Percentiles rank a stretch among this genome's conserved stretches.
Conservation (phyloP, 2,797 vertebrate species). For the Neosalanx taihuensis region DNA sequence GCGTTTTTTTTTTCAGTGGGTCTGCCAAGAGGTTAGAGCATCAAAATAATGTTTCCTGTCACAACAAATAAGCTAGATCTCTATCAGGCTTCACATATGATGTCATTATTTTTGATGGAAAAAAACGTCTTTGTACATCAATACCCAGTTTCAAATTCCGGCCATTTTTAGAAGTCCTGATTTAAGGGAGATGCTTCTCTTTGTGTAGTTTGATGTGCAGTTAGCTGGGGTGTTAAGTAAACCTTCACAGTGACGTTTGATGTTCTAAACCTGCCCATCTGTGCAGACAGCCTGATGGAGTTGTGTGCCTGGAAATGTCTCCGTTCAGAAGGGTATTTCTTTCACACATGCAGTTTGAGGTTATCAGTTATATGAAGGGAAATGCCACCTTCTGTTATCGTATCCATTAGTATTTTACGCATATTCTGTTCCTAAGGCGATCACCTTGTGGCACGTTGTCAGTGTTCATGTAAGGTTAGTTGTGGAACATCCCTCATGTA, state of each 20-base stretch:
- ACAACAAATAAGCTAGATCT: constrained; percentile 11
- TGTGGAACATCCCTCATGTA: neutral
- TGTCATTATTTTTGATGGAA: constrained; percentile 10
- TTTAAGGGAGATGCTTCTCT: constrained; percentile 1
- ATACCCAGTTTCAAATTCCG: neutral
- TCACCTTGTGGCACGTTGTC: constrained; percentile 5
- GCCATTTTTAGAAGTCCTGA: neutral
- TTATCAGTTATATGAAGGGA: neutral
- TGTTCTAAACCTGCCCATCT: constrained; percentile 25
- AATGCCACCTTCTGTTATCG: constrained; percentile 10
- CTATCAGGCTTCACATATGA: neutral
- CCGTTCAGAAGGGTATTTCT: constrained; percentile 22
- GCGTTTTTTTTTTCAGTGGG: constrained; percentile 55
- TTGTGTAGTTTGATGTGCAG: neutral
- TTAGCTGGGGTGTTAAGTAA: constrained; percentile 28
- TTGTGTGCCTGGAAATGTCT: constrained; percentile 35
- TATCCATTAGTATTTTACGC: too few species aligned
- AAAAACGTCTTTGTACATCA: constrained; percentile 6
- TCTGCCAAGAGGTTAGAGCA: constrained; percentile 25
- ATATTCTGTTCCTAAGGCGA: neutral
- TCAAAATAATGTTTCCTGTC: constrained; percentile 27
- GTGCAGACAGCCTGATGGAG: constrained; percentile 7
- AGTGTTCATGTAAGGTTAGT: neutral
- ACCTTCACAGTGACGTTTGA: constrained; percentile 30
- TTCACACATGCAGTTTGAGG: constrained; percentile 12